Percentiles rank a stretch among this genome's conserved stretches.
phyloP scores from a whole-genome alignment of 2,797 vertebrate genomes.

The Tokudaia tokunoshimensis region DNA sequence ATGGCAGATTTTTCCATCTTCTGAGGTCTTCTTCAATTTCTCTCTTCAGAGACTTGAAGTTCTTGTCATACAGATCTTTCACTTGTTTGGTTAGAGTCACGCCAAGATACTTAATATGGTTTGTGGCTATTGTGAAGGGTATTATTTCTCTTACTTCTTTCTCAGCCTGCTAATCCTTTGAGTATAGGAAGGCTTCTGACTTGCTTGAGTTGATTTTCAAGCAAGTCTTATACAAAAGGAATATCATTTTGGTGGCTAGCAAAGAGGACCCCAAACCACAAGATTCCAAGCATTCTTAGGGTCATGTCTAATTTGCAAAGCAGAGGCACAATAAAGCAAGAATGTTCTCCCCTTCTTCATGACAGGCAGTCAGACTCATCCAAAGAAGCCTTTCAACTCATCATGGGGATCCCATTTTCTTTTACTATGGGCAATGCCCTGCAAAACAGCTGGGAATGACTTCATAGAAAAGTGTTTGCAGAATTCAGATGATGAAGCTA shows the following conservation, averaged over 20 bases:
- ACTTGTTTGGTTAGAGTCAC: no score
- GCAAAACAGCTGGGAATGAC: neutral
- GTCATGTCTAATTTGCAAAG: neutral
- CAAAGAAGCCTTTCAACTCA: neutral
- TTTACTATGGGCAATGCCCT: neutral
- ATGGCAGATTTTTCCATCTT: no score
- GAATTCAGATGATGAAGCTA: neutral
- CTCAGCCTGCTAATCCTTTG: no score
- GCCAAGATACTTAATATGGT: no score
- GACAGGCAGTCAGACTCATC: neutral
- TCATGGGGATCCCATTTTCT: neutral
- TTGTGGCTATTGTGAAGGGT: no score
- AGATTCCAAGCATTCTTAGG: neutral
- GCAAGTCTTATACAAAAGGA: neutral
- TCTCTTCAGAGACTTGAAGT: no score
- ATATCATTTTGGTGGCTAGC: neutral
- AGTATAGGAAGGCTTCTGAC: no score
- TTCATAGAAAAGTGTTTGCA: neutral
- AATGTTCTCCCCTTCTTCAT: neutral
- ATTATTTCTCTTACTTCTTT: no score
- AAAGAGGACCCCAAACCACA: neutral
- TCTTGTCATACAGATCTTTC: no score
- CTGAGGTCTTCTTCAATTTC: no score
- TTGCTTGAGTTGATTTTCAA: no score
- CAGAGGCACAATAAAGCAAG: neutral